Base-by-base conservation (phyloP, 1,140 invertebrate species). In the Ceratosolen fusciceps region DNA sequence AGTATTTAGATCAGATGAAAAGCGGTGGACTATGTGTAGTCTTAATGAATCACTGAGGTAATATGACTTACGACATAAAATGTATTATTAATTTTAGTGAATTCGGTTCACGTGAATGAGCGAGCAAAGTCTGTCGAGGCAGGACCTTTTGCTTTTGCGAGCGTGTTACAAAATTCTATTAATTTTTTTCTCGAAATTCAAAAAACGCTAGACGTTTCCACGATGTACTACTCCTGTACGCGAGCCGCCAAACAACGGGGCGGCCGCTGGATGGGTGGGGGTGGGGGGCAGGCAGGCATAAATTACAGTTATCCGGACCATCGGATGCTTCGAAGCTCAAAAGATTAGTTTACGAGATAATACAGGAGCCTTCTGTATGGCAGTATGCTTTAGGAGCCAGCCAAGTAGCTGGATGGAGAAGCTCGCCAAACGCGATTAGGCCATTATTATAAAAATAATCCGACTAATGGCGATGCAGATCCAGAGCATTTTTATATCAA, bases 331-430 rank as follows among this genome's bases (percentile, higher is more conserved):
- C 67, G 70, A 68, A 81, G 83, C 84, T 87, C 85, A 84, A 85
- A 84, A 86, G 86, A 88, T 87, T 86, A 87, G 84, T 84, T 83
- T 65, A 76, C 62, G 84, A 82, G 84, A 84, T 86, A 85, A 85
- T 85, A 82, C 84, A 77, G 60, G 84, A 82, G 83, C 82, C 83
- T 85, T 84, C 79, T 80, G 81, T 81, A 80, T 79, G 52, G 81
- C 82, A 77, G 79, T n/a, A n/a, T n/a, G 78, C 81, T 75, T 81
- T 12, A 19, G 16, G 29, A 78, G 74, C 79, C 72, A 82, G 80
- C 80, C 81, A 80, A 43, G 5, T n/a, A n/a, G 78, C 81, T 82
- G 82, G 82, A 83, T 52, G 78, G 82, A 77, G 81, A 80, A 43
- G 29, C 29, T 47, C n/a, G 14, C 29, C 16, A 31, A 5, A 34